Evolutionary conservation across 2,888 invertebrate species (phyloP).

Genomic region (Andrena trimmerana): DNA sequence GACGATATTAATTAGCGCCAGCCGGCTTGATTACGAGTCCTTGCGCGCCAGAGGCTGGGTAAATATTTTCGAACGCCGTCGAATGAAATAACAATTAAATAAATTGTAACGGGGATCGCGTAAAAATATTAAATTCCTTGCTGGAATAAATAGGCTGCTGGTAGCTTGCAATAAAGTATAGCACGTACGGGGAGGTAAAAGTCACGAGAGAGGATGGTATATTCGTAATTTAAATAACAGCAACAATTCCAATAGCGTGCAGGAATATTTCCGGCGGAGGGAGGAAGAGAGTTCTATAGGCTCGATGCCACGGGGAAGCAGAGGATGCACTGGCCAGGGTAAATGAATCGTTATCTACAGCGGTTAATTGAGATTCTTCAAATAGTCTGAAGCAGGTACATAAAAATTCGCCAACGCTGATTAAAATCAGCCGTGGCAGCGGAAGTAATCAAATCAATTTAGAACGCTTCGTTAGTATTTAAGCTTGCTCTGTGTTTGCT

Average conservation of each 20-base stretch:
- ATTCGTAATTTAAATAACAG: slow-evolving; percentile 56
- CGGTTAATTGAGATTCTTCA: slow-evolving; percentile 54
- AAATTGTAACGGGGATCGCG: slow-evolving; percentile 26
- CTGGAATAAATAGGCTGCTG: slow-evolving; percentile 17
- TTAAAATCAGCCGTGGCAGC: slow-evolving; percentile 49
- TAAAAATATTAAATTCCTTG: slow-evolving; percentile 47
- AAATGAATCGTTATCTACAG: slow-evolving; percentile 49
- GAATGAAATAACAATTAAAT: slow-evolving; percentile 53
- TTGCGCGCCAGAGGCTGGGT: slow-evolving; percentile 21
- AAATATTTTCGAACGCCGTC: slow-evolving; percentile 47
- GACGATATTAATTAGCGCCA: slow-evolving; percentile 39
- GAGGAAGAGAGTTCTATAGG: too few species aligned
- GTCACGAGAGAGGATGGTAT: slow-evolving; percentile 33
- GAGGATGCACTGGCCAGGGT: not conserved
- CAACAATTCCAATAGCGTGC: slow-evolving; percentile 42
- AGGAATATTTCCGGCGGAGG: slow-evolving; percentile 3
- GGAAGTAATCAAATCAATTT: slow-evolving; percentile 53
- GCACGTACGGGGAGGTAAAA: not conserved
- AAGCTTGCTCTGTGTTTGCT: slow-evolving; percentile 15
- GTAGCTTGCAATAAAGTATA: slow-evolving; percentile 37
- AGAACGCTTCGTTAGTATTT: slow-evolving; percentile 46
- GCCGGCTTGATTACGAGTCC: slow-evolving; percentile 37
- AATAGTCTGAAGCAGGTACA: slow-evolving; percentile 36
- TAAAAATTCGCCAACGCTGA: slow-evolving; percentile 48
- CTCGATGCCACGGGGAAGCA: not conserved